phyloP scores from a whole-genome alignment of 2,888 invertebrate genomes.

The Prenolepis imparis region DNA sequence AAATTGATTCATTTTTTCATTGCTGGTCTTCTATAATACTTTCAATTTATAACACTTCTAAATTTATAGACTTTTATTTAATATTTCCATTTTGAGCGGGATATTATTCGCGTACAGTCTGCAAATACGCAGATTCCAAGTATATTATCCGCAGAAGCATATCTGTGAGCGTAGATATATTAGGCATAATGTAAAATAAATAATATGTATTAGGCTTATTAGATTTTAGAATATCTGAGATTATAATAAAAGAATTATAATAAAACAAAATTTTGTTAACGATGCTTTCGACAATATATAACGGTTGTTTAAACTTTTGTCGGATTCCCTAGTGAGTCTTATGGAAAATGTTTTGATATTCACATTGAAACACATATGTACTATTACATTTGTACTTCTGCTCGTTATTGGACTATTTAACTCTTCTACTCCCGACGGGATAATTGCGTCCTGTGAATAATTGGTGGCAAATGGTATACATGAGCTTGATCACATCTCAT shows the following conservation, averaged over 20 bases:
- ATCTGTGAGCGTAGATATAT: neutral
- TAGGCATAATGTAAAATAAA: too few species aligned
- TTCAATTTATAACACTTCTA: neutral
- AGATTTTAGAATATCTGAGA: neutral
- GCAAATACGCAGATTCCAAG: neutral
- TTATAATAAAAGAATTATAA: slow-evolving; percentile 12
- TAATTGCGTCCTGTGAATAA: slow-evolving; percentile 44
- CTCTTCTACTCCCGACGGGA: slow-evolving; percentile 28
- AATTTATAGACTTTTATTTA: neutral
- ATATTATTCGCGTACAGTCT: neutral
- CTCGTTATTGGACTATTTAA: slow-evolving; percentile 41
- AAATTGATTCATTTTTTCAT: neutral
- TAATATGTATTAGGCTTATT: too few species aligned
- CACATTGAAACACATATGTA: slow-evolving; percentile 6
- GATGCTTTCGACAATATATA: neutral
- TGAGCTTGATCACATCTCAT: slow-evolving; percentile 29
- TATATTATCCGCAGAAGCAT: neutral
- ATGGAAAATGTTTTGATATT: slow-evolving; percentile 16
- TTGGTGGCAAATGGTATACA: slow-evolving; percentile 35
- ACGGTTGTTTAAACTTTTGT: neutral
- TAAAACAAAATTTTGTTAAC: neutral
- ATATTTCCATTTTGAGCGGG: neutral
- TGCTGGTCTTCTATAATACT: neutral
- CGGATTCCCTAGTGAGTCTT: neutral
- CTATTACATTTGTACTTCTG: slow-evolving; percentile 12